These are phyloP conservation scores for Cybosia mesomella DNA, from an alignment of 2,888 invertebrate genomes.

Conservation along the genomic window DNA sequence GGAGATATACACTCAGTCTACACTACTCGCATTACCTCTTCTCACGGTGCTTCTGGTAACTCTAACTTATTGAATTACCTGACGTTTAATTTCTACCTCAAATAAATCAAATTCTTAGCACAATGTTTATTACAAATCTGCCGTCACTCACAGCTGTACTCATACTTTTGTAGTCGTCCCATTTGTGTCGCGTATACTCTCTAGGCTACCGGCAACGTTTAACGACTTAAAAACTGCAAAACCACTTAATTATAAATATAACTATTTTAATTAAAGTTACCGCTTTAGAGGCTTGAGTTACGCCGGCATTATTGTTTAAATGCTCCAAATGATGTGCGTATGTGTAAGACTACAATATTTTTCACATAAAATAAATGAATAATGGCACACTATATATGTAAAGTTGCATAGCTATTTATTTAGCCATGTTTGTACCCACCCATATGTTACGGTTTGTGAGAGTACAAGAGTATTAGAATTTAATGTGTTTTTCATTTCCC, in stretches of 20 bases:
- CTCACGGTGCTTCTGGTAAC: no score
- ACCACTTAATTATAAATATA: constrained; percentile 4
- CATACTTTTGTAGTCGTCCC: background rate
- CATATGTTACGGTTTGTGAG: no score
- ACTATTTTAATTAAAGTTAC: background rate
- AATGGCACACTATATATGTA: background rate
- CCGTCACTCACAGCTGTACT: background rate
- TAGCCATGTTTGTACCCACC: no score
- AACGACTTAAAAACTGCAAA: background rate
- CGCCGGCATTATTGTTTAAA: background rate
- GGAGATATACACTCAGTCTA: no score
- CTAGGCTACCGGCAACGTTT: background rate
- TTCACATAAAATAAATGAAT: background rate
- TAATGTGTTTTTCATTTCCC: no score
- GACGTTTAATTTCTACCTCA: no score
- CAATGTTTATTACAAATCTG: background rate
- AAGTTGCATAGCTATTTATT: no score
- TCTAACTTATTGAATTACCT: no score
- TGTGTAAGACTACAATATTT: background rate
- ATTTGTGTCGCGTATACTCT: background rate
- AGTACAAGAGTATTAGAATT: no score
- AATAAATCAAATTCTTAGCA: background rate
- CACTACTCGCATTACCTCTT: no score
- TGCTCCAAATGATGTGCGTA: background rate
- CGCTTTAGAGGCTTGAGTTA: constrained; percentile 1